These are phyloP conservation scores for Mnemiopsis leidyi DNA, from an alignment of 37 sponge, comb jelly and placozoan species.

Conservation along the genomic window DNA sequence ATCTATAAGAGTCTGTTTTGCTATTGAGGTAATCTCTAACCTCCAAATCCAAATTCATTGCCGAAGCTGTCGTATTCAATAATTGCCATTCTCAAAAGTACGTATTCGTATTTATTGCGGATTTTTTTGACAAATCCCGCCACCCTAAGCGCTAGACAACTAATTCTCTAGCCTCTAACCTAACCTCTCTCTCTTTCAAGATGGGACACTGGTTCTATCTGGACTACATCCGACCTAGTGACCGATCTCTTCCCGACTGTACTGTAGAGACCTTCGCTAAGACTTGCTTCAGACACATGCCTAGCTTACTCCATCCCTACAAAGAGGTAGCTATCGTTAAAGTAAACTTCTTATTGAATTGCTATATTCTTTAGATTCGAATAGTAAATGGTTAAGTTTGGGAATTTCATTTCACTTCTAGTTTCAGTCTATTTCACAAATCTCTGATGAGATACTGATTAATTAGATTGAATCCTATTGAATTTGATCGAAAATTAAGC, in stretches of 20 bases:
- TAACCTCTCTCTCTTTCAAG: background rate
- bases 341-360: background rate
- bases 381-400: background rate
- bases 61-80: background rate
- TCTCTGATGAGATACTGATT: too few relatives aligned
- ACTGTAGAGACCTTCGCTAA: background rate
- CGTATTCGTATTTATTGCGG: too few relatives aligned
- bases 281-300: slow-evolving; percentile 3
- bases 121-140: too few relatives aligned
- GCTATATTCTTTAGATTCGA: background rate
- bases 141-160: too few relatives aligned
- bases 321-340: background rate
- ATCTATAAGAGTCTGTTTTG: slow-evolving; percentile 4
- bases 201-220: slow-evolving; percentile 60
- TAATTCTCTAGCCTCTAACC: too few relatives aligned
- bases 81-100: too few relatives aligned
- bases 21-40: slow-evolving; percentile 55
- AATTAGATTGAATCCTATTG: too few relatives aligned
- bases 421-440: too few relatives aligned
- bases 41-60: background rate
- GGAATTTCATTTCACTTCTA: too few relatives aligned
- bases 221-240: slow-evolving; percentile 8
- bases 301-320: background rate
- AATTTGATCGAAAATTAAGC: too few relatives aligned
- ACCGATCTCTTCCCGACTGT: slow-evolving; percentile 1